Base-by-base conservation (phyloP, 2,113 vertebrate species). In the Meleagris gallopavo region DNA sequence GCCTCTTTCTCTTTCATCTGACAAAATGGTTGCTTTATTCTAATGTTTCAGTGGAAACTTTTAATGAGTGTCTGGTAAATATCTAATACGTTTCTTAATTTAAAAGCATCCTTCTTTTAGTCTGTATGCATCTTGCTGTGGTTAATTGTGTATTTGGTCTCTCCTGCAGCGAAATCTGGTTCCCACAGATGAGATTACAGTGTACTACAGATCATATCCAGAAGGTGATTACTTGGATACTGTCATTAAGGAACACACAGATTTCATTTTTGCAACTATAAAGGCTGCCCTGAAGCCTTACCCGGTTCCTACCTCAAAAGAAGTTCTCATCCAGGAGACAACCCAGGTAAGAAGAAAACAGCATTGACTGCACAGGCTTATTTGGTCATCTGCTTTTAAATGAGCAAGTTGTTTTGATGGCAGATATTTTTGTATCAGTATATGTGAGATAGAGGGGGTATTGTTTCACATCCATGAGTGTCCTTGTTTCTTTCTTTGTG, bases 261-360 rank as follows among this genome's bases (percentile, higher is more conserved):
- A 99, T 65, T 99, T 99, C 82, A 99, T 99, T 96, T 97, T 98
- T 94, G 98, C 98, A n/a, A 99, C 99, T 24, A 98, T 98, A 77
- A 99, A 99, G 94, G 98, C 99, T 95, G 98, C 98, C 16, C 97
- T 99, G 75, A 95, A 98, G 86, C 97, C 98, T 61, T 99, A 98
- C 94, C 99, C 99, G 0, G 98, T 99, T 66, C 97, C 98, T 91
- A 94, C 97, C 57, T 97, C 94, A 19, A 97, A 98, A 94, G 97
- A 97, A 81, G 29, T 99, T 62, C 99, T 99, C 88, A 99, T 99
- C 90, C 98, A 98, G 90, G 99, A 99, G 94, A 98, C 96, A 95
- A 99, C 98, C 13, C 98, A 99, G 97, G 99, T 99, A 96, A 97
- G 96, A 70, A 71, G 29, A 36, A 85, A 55, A 46, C 76, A 57